Evolutionary conservation across 2,888 invertebrate genomes (phyloP).

Genomic region (Tachystola acroxantha): DNA sequence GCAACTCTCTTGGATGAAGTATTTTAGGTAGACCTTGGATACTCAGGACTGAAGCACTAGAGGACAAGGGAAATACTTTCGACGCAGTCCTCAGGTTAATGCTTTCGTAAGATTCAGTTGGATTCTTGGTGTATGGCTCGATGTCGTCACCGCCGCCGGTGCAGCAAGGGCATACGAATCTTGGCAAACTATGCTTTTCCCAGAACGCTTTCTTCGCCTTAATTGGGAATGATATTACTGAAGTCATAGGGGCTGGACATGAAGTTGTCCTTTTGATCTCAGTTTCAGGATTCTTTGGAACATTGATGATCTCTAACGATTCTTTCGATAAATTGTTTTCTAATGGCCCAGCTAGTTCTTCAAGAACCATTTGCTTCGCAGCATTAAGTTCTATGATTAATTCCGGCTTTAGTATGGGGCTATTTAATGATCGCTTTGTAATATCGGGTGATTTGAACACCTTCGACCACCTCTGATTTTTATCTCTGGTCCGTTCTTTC

Average conservation of each 20-base stretch:
- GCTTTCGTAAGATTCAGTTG: constrained; percentile 46
- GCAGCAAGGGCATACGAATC: constrained; percentile 47
- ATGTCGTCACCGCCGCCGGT: constrained; percentile 34
- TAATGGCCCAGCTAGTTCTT: neutral
- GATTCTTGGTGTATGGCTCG: constrained; percentile 23
- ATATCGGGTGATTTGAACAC: constrained; percentile 37
- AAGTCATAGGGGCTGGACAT: no score
- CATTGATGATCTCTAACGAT: neutral
- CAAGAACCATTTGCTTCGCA: no score
- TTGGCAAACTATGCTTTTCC: constrained; percentile 31
- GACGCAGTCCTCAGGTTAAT: constrained; percentile 20
- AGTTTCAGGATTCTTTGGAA: neutral
- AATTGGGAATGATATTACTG: constrained; percentile 26
- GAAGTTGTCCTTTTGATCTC: neutral
- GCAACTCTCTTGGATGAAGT: constrained; percentile 27
- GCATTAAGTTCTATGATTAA: neutral
- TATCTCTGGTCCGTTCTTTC: constrained; percentile 14
- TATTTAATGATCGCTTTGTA: no score
- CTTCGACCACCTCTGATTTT: constrained; percentile 39
- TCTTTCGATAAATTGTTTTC: neutral
- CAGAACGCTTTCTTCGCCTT: constrained; percentile 21
- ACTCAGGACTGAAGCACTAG: constrained; percentile 53
- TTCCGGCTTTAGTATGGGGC: neutral
- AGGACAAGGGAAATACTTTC: constrained; percentile 22
- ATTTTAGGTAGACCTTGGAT: constrained; percentile 39